Evolutionary conservation across 2,113 vertebrate species (phyloP), one percentile per base, ranked within the genome.

Genomic region (Oophaga pumilio): DNA sequence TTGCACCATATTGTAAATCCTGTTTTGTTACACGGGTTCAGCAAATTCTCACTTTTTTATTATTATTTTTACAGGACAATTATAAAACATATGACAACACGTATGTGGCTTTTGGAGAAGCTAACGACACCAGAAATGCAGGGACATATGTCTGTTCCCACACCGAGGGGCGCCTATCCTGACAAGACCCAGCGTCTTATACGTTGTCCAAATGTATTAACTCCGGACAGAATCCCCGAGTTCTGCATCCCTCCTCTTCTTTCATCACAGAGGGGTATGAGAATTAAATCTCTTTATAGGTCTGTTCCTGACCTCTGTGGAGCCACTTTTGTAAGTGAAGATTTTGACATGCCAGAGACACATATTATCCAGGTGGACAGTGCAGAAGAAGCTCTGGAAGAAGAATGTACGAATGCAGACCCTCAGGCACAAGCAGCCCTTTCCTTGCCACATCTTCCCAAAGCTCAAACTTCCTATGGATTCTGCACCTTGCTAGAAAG

Each of bases 351-450:
- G 18, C 73, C 81, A 77, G 71, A 84, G 57, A 90, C 93, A 0
- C 96, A 96, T 66, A 94, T 96, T 18, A 98, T 97, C 89, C 96
- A 97, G 89, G 95, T 97, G 87, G 97, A 97, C 89, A 96, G 94
- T 13, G 96, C 94, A 82, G 96, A 97, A 22, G 96, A 97, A 85
- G 88, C 90, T 0, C 89, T 92, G 8, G 90, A 92, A n/a, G 95
- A 96, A 78, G 96, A 96, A 76, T 94, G 92, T 89, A 97, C 97
- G 49, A 96, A 98, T 60, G 95, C 96, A 0, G 97, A 97, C 82
- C 97, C 97, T 0, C 96, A 94, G 66, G 97, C 96, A 76, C 97
- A 97, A 89, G 97, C 97, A 0, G 97, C 97, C 0, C 93, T 98
- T 53, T 98, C 97, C 0, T 91, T 98, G 86, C 96, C 96, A 0